Percentiles rank a stretch among this genome's conserved stretches.
These are phyloP conservation scores for Platygyra sinensis DNA, from an alignment of 64 coral and sea anemone genomes.

Conservation along the genomic window DNA sequence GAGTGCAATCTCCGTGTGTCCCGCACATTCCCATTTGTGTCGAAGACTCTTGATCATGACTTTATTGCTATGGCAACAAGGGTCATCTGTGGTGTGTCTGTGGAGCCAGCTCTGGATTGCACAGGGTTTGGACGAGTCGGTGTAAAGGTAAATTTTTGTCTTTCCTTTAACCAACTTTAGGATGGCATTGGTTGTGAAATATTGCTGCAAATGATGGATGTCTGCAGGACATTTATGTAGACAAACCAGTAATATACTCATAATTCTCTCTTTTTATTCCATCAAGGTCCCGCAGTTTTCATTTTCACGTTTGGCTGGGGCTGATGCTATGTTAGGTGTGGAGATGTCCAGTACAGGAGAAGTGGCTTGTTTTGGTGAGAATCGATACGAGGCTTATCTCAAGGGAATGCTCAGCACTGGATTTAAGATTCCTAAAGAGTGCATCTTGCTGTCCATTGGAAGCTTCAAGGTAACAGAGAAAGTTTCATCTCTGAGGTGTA, in stretches of 20 bases:
- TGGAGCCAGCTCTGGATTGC: conserved; percentile 60
- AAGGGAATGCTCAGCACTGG: conserved; percentile 90
- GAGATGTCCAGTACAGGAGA: conserved; percentile 97
- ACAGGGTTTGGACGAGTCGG: conserved; percentile 79
- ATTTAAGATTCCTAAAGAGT: conserved; percentile 87
- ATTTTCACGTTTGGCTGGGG: conserved; percentile 89
- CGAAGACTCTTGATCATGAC: conserved; percentile 95
- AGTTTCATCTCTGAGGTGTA: too few species aligned
- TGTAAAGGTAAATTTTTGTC: conserved; percentile 67
- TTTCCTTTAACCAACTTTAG: too few species aligned
- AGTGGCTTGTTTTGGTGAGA: conserved; percentile 96
- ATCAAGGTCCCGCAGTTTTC: conserved; percentile 94
- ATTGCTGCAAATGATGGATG: too few species aligned
- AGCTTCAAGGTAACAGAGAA: conserved; percentile 74
- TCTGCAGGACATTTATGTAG: too few species aligned
- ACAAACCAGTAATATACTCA: background rate
- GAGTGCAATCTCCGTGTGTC: conserved; percentile 97
- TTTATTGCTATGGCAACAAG: conserved; percentile 96
- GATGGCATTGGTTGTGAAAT: too few species aligned
- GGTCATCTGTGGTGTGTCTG: conserved; percentile 72
- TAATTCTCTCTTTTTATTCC: background rate
- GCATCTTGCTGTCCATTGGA: conserved; percentile 88
- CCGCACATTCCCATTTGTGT: conserved; percentile 96
- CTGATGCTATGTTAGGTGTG: conserved; percentile 88
- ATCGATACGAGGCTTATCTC: conserved; percentile 89